phyloP scores from a whole-genome alignment of 2,888 invertebrate species.

The Magallana nippona region DNA sequence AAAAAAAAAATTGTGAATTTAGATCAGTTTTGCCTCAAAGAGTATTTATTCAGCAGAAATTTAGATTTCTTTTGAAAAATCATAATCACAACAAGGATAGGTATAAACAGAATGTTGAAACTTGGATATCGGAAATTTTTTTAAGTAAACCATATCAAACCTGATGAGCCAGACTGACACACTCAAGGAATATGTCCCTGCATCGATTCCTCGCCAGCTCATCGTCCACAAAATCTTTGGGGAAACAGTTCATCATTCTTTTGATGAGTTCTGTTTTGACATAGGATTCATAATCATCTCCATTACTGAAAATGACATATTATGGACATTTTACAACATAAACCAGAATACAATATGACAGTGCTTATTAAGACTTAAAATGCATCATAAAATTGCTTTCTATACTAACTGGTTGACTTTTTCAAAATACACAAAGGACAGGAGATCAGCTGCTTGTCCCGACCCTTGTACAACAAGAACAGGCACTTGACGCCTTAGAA shows the following conservation, averaged over 20 bases:
- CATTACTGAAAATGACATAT: slow-evolving; percentile 56
- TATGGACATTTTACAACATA: neutral
- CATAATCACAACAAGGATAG: too few species aligned
- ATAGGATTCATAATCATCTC: slow-evolving; percentile 73
- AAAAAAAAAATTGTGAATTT: too few species aligned
- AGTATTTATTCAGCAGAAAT: too few species aligned
- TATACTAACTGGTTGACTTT: slow-evolving; percentile 50
- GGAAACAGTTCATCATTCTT: slow-evolving; percentile 74
- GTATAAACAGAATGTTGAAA: too few species aligned
- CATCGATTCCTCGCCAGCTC: slow-evolving; percentile 74
- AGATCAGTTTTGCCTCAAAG: too few species aligned
- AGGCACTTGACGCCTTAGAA: slow-evolving; percentile 75
- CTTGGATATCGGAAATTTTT: neutral
- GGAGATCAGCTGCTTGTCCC: slow-evolving; percentile 76
- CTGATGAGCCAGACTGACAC: slow-evolving; percentile 72
- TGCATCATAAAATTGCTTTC: too few species aligned
- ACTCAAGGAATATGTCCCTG: slow-evolving; percentile 76
- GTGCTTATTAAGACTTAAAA: too few species aligned
- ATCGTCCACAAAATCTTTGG: slow-evolving; percentile 72
- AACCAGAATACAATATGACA: too few species aligned
- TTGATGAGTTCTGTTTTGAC: slow-evolving; percentile 77
- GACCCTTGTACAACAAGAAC: slow-evolving; percentile 77
- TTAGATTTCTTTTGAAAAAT: too few species aligned
- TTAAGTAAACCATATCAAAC: slow-evolving; percentile 51
- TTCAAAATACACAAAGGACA: slow-evolving; percentile 76